These are phyloP conservation scores for Chunga burmeisteri DNA, from an alignment of 2,113 vertebrate species.

Conservation along the genomic window DNA sequence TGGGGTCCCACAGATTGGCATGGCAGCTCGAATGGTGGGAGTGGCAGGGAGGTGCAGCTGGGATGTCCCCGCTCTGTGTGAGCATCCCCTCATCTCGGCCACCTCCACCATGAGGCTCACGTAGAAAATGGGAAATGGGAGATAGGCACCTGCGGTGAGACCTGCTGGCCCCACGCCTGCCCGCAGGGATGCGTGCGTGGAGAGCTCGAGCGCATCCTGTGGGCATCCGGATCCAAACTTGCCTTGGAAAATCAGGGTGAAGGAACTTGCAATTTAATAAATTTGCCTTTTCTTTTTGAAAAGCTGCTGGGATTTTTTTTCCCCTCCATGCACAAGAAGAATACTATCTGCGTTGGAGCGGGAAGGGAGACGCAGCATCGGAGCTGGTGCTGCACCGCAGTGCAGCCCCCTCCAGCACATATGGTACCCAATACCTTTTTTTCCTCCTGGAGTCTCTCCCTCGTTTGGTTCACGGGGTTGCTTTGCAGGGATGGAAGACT, in stretches of 20 bases:
- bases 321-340: background rate
- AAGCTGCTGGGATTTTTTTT: background rate
- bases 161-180: accelerated
- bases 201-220: accelerated
- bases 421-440: background rate
- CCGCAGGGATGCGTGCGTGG: background rate
- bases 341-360: background rate
- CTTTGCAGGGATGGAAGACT: background rate
- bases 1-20: background rate
- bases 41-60: background rate
- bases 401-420: accelerated
- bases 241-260: background rate
- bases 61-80: accelerated
- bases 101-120: background rate
- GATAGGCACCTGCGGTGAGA: background rate
- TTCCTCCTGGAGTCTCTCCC: background rate
- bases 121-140: background rate
- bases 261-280: background rate
- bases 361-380: accelerated
- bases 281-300: background rate
- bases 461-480: background rate
- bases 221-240: background rate
- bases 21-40: accelerated
- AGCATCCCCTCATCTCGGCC: accelerated
- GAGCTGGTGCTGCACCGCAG: background rate